Conservation (phyloP, 2,113 vertebrate genomes). For the Eira barbara region DNA sequence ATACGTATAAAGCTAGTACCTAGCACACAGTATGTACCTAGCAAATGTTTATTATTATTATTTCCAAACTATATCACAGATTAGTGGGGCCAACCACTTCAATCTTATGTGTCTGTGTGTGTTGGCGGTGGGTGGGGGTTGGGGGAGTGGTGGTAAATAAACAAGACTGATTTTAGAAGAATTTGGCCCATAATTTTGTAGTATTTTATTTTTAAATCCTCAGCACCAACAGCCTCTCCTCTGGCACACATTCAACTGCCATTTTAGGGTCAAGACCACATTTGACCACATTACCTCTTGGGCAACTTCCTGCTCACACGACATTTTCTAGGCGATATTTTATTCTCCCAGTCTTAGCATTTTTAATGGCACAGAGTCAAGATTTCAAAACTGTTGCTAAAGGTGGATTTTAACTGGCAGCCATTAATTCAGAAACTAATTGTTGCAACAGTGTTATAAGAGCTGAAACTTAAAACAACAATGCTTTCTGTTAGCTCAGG, state of each 20-base stretch:
- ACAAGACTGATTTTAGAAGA: neutral
- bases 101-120: neutral
- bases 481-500: slow-evolving; percentile 3
- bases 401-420: neutral
- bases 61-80: slow-evolving; percentile 38
- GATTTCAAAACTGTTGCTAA: slow-evolving; percentile 31
- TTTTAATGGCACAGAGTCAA: slow-evolving; percentile 17
- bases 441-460: neutral
- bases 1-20: neutral
- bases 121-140: accelerated
- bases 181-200: neutral
- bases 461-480: slow-evolving; percentile 35
- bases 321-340: neutral
- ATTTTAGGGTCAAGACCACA: slow-evolving; percentile 19
- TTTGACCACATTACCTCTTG: neutral
- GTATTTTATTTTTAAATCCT: slow-evolving; percentile 21
- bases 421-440: slow-evolving; percentile 48
- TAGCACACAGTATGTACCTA: neutral
- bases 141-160: neutral
- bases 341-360: neutral
- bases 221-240: neutral
- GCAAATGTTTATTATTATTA: neutral
- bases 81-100: neutral
- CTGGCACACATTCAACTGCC: neutral
- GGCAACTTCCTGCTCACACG: neutral